Conservation (phyloP, 2,888 invertebrate species). For the Leucophenga montana region DNA sequence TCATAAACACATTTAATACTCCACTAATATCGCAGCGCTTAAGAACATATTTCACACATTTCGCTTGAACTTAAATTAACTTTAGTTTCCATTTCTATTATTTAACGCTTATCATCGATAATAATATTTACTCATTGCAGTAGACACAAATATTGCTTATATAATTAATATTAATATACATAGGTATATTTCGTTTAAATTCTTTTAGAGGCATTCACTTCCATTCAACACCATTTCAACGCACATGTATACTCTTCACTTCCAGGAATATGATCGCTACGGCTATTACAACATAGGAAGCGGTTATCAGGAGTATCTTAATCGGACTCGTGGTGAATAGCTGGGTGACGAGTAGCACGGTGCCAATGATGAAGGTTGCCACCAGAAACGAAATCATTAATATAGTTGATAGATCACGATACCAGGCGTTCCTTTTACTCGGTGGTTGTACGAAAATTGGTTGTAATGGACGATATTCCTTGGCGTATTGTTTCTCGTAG, state of each 20-base stretch:
- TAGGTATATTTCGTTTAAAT: too few species aligned
- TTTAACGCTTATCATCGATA: too few species aligned
- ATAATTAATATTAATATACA: too few species aligned
- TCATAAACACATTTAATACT: too few species aligned
- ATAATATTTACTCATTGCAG: too few species aligned
- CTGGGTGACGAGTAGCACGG: conserved; percentile 53
- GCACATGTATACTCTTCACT: conserved; percentile 61
- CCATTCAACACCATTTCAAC: conserved; percentile 41
- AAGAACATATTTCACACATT: too few species aligned
- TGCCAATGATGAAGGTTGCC: conserved; percentile 55
- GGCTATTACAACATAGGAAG: conserved; percentile 52
- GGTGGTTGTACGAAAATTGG: conserved; percentile 50
- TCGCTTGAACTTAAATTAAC: too few species aligned
- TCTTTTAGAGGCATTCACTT: not conserved
- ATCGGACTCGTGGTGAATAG: conserved; percentile 58
- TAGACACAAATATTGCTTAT: too few species aligned
- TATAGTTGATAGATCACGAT: conserved; percentile 57
- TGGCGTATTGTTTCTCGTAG: conserved; percentile 62
- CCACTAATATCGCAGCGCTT: too few species aligned
- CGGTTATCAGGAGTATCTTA: conserved; percentile 51
- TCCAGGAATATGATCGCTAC: conserved; percentile 57
- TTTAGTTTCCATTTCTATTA: too few species aligned
- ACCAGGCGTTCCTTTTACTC: conserved; percentile 57
- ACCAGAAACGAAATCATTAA: conserved; percentile 52
- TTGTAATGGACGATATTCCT: conserved; percentile 63